Percentiles rank a stretch among this genome's conserved stretches.
Evolutionary conservation across 1,140 invertebrate genomes (phyloP).

Genomic region (Anastrepha ludens): DNA sequence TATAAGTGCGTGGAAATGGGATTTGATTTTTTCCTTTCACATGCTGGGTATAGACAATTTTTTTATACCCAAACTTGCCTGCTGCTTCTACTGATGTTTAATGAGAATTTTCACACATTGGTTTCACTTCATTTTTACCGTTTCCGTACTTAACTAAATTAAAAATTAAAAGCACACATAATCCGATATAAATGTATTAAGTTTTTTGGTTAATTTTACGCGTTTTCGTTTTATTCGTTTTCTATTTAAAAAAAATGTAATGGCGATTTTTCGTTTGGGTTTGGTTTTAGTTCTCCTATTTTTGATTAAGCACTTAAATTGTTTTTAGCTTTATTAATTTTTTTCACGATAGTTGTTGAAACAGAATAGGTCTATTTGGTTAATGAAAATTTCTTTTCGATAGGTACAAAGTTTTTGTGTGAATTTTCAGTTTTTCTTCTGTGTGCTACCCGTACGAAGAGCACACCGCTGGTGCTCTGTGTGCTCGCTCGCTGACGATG

Average conservation of each 20-base stretch:
- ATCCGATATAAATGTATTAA: background rate
- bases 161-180: background rate
- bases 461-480: constrained; percentile 67
- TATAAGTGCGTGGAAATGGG: constrained; percentile 46
- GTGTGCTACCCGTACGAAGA: constrained; percentile 65
- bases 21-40: constrained; percentile 54
- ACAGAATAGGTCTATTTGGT: background rate
- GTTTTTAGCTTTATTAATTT: constrained; percentile 6
- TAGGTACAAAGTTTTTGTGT: constrained; percentile 49
- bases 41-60: constrained; percentile 56
- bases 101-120: background rate
- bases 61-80: constrained; percentile 53
- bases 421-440: constrained; percentile 37
- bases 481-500: constrained; percentile 71
- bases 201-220: constrained; percentile 40
- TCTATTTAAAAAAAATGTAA: background rate
- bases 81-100: constrained; percentile 13
- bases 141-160: constrained; percentile 24
- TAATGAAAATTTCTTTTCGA: constrained; percentile 43
- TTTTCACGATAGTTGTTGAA: background rate
- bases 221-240: constrained; percentile 60
- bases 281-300: background rate
- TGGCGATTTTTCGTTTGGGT: background rate
- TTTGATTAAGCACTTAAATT: background rate
- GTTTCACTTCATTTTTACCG: constrained; percentile 33